Percentiles rank a stretch among this genome's conserved stretches.
Evolutionary conservation across 2,113 vertebrate species (phyloP).

Genomic region (Triplophysa dalaica): DNA sequence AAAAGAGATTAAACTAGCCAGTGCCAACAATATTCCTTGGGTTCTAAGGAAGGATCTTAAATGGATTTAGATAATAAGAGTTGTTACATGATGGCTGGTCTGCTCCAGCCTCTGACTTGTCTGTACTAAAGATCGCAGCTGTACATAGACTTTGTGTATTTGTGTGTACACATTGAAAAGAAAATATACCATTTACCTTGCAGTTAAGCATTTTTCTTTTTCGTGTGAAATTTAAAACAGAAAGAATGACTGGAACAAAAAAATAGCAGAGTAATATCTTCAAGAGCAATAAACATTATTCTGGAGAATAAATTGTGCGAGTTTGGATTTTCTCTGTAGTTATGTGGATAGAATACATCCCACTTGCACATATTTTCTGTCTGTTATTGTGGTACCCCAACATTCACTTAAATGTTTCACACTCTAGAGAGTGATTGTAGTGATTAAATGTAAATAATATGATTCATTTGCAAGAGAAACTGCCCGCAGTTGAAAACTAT

Average conservation of each 20-base stretch:
- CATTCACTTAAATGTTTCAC: too few species aligned
- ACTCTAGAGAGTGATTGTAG: too few species aligned
- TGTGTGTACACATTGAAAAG: conserved; percentile 70
- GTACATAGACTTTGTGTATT: conserved; percentile 77
- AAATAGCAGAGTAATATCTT: conserved; percentile 73
- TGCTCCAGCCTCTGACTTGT: not conserved
- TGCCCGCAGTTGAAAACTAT: not conserved
- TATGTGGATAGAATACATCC: conserved; percentile 14
- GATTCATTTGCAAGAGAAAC: not conserved
- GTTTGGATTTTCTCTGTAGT: conserved; percentile 49
- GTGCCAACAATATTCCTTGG: not conserved
- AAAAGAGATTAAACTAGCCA: not conserved
- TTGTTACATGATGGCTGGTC: not conserved
- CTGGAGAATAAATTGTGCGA: conserved; percentile 67
- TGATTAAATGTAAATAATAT: too few species aligned
- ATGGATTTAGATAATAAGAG: conserved; percentile 15
- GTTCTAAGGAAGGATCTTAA: not conserved
- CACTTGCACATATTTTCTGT: not conserved
- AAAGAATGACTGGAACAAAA: conserved; percentile 68
- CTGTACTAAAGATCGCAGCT: conserved; percentile 58
- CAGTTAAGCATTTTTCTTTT: conserved; percentile 73
- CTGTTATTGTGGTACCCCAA: too few species aligned
- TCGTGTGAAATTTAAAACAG: conserved; percentile 74
- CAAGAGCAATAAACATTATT: conserved; percentile 84
- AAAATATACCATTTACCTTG: conserved; percentile 58